phyloP scores from a whole-genome alignment of 1,140 invertebrate genomes.

The Chionoecetes opilio region DNA sequence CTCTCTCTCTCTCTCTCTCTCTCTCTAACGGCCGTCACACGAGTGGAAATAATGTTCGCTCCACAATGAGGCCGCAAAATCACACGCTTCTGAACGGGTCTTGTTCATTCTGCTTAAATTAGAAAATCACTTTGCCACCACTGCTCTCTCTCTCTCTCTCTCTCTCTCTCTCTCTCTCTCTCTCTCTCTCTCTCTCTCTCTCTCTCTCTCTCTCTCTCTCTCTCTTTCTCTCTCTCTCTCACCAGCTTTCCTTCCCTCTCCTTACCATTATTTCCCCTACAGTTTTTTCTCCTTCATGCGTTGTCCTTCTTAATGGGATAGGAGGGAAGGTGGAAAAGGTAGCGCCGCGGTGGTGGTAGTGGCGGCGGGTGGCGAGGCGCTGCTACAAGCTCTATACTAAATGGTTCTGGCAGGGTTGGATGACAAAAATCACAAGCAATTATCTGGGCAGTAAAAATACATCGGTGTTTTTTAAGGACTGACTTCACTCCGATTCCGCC shows the following conservation, averaged over 20 bases:
- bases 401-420: slow-evolving; percentile 49
- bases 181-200: slow-evolving; percentile 55
- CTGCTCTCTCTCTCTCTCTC: slow-evolving; percentile 51
- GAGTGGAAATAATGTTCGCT: no score
- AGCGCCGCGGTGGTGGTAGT: not conserved
- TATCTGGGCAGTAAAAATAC: slow-evolving; percentile 64
- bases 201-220: slow-evolving; percentile 55
- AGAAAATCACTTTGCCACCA: not conserved
- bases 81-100: not conserved
- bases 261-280: not conserved
- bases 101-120: not conserved
- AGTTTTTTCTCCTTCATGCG: slow-evolving; percentile 35
- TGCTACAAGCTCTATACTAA: slow-evolving; percentile 48
- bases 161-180: slow-evolving; percentile 53
- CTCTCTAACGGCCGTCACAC: not conserved
- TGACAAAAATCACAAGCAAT: slow-evolving; percentile 69
- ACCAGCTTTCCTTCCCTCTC: not conserved
- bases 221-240: slow-evolving; percentile 4
- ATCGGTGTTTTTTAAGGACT: slow-evolving; percentile 49
- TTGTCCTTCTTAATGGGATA: slow-evolving; percentile 15
- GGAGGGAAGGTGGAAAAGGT: slow-evolving; percentile 1
- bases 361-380: not conserved
- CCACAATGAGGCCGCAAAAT: not conserved
- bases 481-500: slow-evolving; percentile 69
- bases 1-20: slow-evolving; percentile 44